Evolutionary conservation across 2,797 vertebrate genomes (phyloP).

Genomic region (Silurus lanzhouensis): DNA sequence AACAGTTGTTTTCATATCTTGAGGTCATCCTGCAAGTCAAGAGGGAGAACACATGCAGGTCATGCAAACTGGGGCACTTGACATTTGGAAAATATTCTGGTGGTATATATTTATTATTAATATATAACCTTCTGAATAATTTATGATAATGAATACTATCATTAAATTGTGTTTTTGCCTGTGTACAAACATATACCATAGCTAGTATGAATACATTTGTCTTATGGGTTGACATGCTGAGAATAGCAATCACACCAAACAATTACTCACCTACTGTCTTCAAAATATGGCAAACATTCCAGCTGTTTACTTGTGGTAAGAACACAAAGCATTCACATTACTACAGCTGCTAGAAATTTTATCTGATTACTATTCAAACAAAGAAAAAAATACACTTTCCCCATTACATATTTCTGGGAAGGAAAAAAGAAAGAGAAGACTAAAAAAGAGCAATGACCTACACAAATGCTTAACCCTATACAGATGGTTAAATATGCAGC

Average conservation of each 20-base stretch:
- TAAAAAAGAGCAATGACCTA: conserved; percentile 7
- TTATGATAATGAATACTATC: conserved; percentile 58
- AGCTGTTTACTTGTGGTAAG: neutral
- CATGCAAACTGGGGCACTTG: conserved; percentile 53
- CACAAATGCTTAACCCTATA: neutral
- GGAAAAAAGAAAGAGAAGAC: neutral
- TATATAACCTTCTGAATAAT: conserved; percentile 69
- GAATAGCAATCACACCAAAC: conserved; percentile 40
- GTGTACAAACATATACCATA: conserved; percentile 61
- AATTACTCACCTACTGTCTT: neutral
- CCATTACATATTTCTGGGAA: neutral
- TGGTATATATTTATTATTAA: conserved; percentile 67
- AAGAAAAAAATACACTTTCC: neutral
- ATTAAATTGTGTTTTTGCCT: conserved; percentile 48
- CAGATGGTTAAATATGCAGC: conserved; percentile 1
- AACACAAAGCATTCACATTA: neutral
- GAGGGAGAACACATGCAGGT: neutral
- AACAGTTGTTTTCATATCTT: neutral
- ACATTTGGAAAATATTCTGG: conserved; percentile 69
- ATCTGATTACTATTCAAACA: neutral
- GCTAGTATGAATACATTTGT: conserved; percentile 65
- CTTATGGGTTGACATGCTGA: conserved; percentile 54
- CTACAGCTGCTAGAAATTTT: neutral
- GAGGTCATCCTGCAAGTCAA: neutral
- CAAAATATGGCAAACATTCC: neutral